These are phyloP conservation scores for Poecilia wingei DNA, from an alignment of 2,797 vertebrate genomes.

Conservation along the genomic window DNA sequence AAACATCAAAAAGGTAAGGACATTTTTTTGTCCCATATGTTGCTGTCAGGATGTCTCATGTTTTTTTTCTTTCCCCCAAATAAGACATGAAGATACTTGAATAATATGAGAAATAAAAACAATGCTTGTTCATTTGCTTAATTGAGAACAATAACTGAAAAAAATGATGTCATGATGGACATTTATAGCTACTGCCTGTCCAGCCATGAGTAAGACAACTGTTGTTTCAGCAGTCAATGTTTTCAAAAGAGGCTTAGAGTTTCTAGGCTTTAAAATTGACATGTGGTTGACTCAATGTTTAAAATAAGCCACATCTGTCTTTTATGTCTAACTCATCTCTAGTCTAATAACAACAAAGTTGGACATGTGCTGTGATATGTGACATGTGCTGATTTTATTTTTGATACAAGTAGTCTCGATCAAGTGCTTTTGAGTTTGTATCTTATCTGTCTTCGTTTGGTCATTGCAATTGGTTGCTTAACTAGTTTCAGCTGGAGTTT, in stretches of 20 bases:
- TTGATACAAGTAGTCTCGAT: neutral
- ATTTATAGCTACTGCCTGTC: slow-evolving; percentile 54
- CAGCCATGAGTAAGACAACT: slow-evolving; percentile 52
- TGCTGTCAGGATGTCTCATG: neutral
- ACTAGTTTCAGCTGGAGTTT: neutral
- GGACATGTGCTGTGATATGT: slow-evolving; percentile 7
- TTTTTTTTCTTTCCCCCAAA: neutral
- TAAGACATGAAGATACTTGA: neutral
- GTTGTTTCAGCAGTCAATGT: slow-evolving; percentile 54
- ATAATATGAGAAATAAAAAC: slow-evolving; percentile 1
- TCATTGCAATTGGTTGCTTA: neutral
- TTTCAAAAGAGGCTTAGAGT: slow-evolving; percentile 46
- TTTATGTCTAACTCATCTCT: slow-evolving; percentile 29
- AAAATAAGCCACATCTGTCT: slow-evolving; percentile 61
- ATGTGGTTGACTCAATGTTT: slow-evolving; percentile 69
- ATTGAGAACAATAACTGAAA: slow-evolving; percentile 11
- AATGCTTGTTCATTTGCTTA: neutral
- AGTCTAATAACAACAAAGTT: slow-evolving; percentile 29
- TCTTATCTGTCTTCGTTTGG: neutral
- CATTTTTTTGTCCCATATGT: slow-evolving; percentile 2
- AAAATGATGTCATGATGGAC: slow-evolving; percentile 42
- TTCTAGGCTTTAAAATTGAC: slow-evolving; percentile 40
- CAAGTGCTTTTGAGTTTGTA: neutral
- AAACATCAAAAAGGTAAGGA: neutral
- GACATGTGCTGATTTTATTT: too few species aligned